These are phyloP conservation scores for Platerodrilus igneus DNA, from an alignment of 2,888 invertebrate species.

Conservation along the genomic window DNA sequence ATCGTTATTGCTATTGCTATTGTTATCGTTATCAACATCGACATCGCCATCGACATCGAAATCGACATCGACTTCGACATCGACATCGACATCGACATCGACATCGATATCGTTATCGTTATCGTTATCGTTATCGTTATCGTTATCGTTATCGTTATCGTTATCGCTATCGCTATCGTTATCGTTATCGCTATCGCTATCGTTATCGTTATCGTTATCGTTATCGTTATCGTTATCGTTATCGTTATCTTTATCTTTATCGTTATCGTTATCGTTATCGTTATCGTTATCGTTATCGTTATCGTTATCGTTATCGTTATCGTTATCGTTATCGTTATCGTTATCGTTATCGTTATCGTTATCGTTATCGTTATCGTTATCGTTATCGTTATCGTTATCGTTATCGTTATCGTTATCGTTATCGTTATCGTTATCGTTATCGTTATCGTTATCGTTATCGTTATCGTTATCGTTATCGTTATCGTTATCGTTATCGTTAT, in stretches of 20 bases:
- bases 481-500: slow-evolving; percentile 3
- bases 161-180: slow-evolving; percentile 4
- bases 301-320: slow-evolving; percentile 2
- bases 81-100: too few species aligned
- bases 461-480: slow-evolving; percentile 2
- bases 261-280: slow-evolving; percentile 2
- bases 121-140: slow-evolving; percentile 3
- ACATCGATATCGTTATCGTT: too few species aligned
- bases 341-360: slow-evolving; percentile 2
- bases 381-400: slow-evolving; percentile 2
- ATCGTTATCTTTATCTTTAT: slow-evolving; percentile 1
- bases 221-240: slow-evolving; percentile 2
- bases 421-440: slow-evolving; percentile 5
- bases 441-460: slow-evolving; percentile 1
- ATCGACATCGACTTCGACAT: too few species aligned
- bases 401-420: slow-evolving; percentile 4
- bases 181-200: slow-evolving; percentile 5
- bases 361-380: slow-evolving; percentile 5
- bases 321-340: slow-evolving; percentile 6
- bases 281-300: slow-evolving; percentile 5
- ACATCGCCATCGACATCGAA: too few species aligned
- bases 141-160: slow-evolving; percentile 4
- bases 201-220: slow-evolving; percentile 3
- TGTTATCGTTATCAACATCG: too few species aligned
- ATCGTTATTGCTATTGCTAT: slow-evolving; percentile 4